Base-by-base conservation (phyloP, 2,888 invertebrate species). In the Euzophera pinguis region DNA sequence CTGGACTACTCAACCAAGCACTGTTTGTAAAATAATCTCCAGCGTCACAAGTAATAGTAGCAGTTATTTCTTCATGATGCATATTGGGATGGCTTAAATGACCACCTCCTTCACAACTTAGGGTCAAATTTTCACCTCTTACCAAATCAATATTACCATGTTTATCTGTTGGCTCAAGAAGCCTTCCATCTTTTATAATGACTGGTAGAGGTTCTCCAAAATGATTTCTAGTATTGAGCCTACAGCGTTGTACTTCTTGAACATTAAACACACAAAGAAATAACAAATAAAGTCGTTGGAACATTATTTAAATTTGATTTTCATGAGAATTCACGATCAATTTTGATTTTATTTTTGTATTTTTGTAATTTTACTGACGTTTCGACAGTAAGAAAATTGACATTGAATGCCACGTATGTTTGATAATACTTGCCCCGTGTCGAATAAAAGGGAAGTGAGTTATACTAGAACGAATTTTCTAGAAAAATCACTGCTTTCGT, bases 191-290 rank as follows among this genome's bases (percentile, higher is more conserved):
- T 52, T 71, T 74, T 32, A 90, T 37, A 9, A 89, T 73, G 0
- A 86, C 61, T 0, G 89, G 89, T 1, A 82, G 67, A 0, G 86
- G 86, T 61, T 88, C 71, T 0, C 71, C 61, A 13, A 90, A 89
- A 59, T 89, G 70, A 6, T 60, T 53, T 16, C 86, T 64, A 0
- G 78, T 65, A 42, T 87, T 79, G 0, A 90, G 58, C n/a, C 56
- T 61, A 52, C 89, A 90, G 61, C 69, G 69, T 27, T 69, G 73
- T 0, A 69, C 67, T 3, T 59, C 58, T 4, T 73, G 78, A 5
- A 76, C 51, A 50, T 78, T 81, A 0, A 85, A 62, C 7, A 72
- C 73, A 51, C 81, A 84, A 1, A 88, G 54, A 29, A 13, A 43
- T 29, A 43, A 8, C 14, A 6, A 12, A 29, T 43, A 43, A 13